Evolutionary conservation across 1,140 invertebrate genomes (phyloP).

Genomic region (Schlechtendalia chinensis): DNA sequence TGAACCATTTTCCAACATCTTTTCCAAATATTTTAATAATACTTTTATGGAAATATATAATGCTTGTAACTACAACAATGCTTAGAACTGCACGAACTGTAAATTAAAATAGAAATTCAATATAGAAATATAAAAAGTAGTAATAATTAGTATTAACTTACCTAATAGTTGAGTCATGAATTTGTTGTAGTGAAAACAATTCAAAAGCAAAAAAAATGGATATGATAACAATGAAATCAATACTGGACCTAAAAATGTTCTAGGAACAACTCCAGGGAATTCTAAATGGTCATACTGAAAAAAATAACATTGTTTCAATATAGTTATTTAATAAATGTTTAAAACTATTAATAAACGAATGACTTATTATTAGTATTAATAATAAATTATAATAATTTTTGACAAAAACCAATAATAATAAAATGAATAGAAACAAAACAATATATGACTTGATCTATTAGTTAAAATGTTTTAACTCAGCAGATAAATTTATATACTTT

Average conservation of each 20-base stretch:
- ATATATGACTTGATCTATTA: too few relatives aligned
- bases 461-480: too few relatives aligned
- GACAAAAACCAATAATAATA: too few relatives aligned
- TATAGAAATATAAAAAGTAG: not conserved
- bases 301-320: conserved; percentile 54
- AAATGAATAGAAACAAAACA: too few relatives aligned
- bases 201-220: conserved; percentile 70
- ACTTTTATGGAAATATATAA: conserved; percentile 70
- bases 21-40: conserved; percentile 75
- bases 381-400: too few relatives aligned
- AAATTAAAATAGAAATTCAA: conserved; percentile 52
- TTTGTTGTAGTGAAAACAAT: conserved; percentile 75
- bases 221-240: conserved; percentile 75
- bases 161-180: conserved; percentile 88
- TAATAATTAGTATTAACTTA: conserved; percentile 59
- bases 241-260: conserved; percentile 94
- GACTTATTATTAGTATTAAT: too few relatives aligned
- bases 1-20: conserved; percentile 77
- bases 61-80: conserved; percentile 70
- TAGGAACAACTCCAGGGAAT: conserved; percentile 96
- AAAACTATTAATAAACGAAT: too few relatives aligned
- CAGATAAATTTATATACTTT: too few relatives aligned
- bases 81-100: conserved; percentile 84
- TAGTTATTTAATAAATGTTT: too few relatives aligned
- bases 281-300: conserved; percentile 96